Evolutionary conservation across 2,888 invertebrate genomes (phyloP).

Genomic region (Stenoptilia bipunctidactyla): DNA sequence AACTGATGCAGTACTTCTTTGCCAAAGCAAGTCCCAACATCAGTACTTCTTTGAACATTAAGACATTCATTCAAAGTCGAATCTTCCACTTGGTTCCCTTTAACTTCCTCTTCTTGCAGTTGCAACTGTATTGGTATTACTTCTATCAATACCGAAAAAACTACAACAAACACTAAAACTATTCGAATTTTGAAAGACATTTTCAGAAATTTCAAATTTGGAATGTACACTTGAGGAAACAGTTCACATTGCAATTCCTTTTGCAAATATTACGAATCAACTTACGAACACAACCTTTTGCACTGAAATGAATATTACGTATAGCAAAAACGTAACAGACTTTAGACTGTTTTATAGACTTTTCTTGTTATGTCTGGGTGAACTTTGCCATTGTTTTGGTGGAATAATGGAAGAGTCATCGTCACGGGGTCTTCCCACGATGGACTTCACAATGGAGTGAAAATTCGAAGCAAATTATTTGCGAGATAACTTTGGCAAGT

Average conservation of each 20-base stretch:
- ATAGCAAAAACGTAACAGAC: slow-evolving; percentile 42
- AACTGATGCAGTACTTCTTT: slow-evolving; percentile 77
- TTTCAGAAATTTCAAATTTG: slow-evolving; percentile 9
- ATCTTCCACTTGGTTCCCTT: slow-evolving; percentile 38
- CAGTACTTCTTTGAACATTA: slow-evolving; percentile 42
- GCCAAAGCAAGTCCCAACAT: slow-evolving; percentile 76
- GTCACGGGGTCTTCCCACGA: slow-evolving; percentile 60
- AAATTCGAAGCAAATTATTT: slow-evolving; percentile 59
- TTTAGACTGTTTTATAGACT: slow-evolving; percentile 59
- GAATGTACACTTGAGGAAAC: neutral
- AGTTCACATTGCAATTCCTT: slow-evolving; percentile 4
- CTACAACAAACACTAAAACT: slow-evolving; percentile 18
- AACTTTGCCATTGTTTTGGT: slow-evolving; percentile 65
- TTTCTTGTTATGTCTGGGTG: slow-evolving; percentile 63
- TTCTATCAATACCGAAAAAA: slow-evolving; percentile 27
- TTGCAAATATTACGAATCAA: too few relatives aligned
- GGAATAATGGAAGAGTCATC: slow-evolving; percentile 22
- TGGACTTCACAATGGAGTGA: slow-evolving; percentile 57
- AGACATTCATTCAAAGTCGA: slow-evolving; percentile 53
- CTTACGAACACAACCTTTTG: slow-evolving; percentile 27
- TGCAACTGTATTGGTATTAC: slow-evolving; percentile 46
- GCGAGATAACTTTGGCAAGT: slow-evolving; percentile 43
- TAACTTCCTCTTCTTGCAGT: slow-evolving; percentile 44
- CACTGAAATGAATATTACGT: slow-evolving; percentile 39
- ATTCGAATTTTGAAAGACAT: slow-evolving; percentile 18